A percentile compares a stretch with the other conserved stretches of the same genome.
These are phyloP conservation scores for Sorex araneus DNA, from an alignment of 2,113 vertebrate species.

Conservation along the genomic window DNA sequence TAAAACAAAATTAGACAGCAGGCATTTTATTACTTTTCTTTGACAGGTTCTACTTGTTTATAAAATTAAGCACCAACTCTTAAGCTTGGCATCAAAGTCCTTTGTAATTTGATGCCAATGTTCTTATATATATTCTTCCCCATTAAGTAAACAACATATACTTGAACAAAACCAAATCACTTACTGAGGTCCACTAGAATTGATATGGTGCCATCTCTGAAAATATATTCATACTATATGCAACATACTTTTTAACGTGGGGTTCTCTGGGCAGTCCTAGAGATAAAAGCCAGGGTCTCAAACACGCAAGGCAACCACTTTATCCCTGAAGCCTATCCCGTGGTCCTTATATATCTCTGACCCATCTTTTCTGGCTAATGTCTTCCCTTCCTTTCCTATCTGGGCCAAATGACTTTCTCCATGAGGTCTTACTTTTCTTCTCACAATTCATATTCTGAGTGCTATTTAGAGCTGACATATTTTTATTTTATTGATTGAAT, in stretches of 20 bases:
- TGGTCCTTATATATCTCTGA: too few relatives aligned
- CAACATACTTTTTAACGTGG: neutral
- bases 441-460: too few relatives aligned
- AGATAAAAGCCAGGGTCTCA: too few relatives aligned
- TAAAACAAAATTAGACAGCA: neutral
- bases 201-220: neutral
- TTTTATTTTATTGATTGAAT: too few relatives aligned
- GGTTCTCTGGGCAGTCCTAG: too few relatives aligned
- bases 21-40: neutral
- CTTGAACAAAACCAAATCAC: neutral
- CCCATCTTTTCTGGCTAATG: neutral
- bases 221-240: neutral
- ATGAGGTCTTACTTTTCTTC: too few relatives aligned
- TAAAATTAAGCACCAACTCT: constrained; percentile 4
- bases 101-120: neutral
- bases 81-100: constrained; percentile 13
- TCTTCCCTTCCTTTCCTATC: neutral
- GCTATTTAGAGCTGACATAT: too few relatives aligned
- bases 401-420: neutral
- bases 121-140: neutral
- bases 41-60: constrained; percentile 27
- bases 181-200: neutral
- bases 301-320: too few relatives aligned
- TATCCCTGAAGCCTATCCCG: too few relatives aligned
- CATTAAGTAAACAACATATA: neutral